These are phyloP conservation scores for Notolepis coatsorum DNA, from an alignment of 2,797 vertebrate genomes.

Conservation along the genomic window DNA sequence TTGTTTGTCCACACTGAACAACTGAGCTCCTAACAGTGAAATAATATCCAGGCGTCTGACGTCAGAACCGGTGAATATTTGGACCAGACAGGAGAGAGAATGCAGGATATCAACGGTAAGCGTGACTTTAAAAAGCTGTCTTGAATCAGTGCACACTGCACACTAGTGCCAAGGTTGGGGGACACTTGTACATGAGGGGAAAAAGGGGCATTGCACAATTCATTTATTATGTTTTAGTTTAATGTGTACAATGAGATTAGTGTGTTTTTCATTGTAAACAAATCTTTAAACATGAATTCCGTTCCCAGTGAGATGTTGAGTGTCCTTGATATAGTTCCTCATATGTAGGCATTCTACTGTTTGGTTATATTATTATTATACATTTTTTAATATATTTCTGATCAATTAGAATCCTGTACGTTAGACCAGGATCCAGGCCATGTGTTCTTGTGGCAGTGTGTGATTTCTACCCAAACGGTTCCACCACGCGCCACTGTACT, in stretches of 20 bases:
- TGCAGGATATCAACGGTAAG: conserved; percentile 68
- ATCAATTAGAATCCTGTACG: neutral
- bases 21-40: neutral
- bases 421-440: too few species aligned
- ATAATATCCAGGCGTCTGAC: conserved; percentile 8
- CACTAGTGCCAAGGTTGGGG: neutral
- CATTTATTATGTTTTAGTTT: too few species aligned
- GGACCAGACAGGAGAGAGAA: conserved; percentile 12
- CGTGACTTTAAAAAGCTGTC: neutral
- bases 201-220: too few species aligned
- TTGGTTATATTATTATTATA: too few species aligned
- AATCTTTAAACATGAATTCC: too few species aligned
- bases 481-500: neutral
- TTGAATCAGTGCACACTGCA: neutral
- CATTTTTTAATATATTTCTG: too few species aligned
- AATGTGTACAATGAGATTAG: too few species aligned
- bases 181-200: neutral
- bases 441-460: too few species aligned
- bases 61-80: neutral
- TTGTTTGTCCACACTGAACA: too few species aligned
- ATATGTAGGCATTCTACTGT: too few species aligned
- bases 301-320: neutral
- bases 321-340: too few species aligned
- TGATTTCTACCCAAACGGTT: neutral
- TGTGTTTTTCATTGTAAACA: too few species aligned